These are phyloP conservation scores for Neomorphus geoffroyi DNA, from an alignment of 2,797 vertebrate species.

Conservation along the genomic window DNA sequence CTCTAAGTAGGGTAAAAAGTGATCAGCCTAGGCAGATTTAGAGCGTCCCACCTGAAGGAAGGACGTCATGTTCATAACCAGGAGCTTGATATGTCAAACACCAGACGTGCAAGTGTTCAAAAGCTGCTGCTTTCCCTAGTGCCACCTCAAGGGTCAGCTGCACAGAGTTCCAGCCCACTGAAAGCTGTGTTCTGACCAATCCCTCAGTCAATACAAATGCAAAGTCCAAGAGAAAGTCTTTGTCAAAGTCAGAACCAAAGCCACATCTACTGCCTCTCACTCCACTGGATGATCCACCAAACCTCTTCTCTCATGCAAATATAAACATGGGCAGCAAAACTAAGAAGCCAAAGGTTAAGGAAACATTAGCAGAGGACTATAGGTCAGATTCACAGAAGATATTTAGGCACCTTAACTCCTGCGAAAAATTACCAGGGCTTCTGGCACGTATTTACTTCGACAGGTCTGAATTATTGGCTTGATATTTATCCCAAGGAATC, in stretches of 20 bases:
- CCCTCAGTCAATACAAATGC: background rate
- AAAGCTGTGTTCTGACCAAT: background rate
- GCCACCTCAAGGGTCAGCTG: background rate
- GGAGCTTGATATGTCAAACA: background rate
- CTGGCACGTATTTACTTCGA: background rate
- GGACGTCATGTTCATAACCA: background rate
- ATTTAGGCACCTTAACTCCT: background rate
- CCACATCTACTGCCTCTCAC: background rate
- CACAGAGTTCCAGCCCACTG: background rate
- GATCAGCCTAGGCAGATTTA: background rate
- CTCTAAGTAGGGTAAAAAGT: accelerated
- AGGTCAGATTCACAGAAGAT: background rate
- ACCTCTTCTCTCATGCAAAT: background rate
- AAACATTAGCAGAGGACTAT: background rate
- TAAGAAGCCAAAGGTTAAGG: background rate
- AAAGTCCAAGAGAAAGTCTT: background rate
- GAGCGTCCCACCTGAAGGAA: background rate
- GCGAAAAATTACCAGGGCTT: background rate
- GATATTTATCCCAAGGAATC: background rate
- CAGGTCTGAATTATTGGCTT: background rate
- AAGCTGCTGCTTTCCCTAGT: background rate
- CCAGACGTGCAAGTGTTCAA: background rate
- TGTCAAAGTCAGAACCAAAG: background rate
- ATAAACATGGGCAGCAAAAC: background rate
- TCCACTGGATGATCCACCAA: background rate